These are phyloP conservation scores for Atractosteus spatula DNA, from an alignment of 2,113 vertebrate species.

Conservation along the genomic window DNA sequence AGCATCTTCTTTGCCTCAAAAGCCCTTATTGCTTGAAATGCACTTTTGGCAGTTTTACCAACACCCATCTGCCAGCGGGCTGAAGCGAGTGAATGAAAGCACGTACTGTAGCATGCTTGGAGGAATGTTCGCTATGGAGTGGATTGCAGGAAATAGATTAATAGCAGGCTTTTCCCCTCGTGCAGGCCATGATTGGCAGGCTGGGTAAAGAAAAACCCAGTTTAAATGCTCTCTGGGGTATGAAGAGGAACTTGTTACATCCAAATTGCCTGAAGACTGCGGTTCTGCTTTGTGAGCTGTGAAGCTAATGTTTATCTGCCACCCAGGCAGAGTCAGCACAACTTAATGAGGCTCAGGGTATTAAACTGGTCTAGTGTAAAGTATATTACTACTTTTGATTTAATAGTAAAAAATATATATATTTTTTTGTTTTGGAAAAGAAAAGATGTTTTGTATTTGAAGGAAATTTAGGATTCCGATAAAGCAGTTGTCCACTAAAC, in stretches of 20 bases:
- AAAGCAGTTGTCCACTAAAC: too few species aligned
- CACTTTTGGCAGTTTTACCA: conserved; percentile 1
- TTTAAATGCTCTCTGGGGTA: conserved; percentile 64
- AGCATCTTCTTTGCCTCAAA: not conserved
- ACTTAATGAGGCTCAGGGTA: conserved; percentile 55
- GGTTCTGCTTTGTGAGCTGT: conserved; percentile 76
- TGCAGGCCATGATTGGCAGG: conserved; percentile 51
- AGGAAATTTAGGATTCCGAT: too few species aligned
- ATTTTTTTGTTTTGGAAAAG: conserved; percentile 22
- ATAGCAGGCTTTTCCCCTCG: conserved; percentile 27
- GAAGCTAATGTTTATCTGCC: conserved; percentile 75
- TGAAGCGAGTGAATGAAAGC: conserved; percentile 1
- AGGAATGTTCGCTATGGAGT: conserved; percentile 5
- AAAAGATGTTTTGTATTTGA: too few species aligned
- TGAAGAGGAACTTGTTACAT: conserved; percentile 65
- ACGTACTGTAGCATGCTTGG: not conserved
- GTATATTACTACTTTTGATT: conserved; percentile 35
- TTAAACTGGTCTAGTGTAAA: conserved; percentile 45
- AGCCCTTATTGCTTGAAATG: not conserved
- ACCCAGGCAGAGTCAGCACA: conserved; percentile 56
- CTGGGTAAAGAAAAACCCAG: conserved; percentile 59
- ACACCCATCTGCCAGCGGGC: not conserved
- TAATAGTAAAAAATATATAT: conserved; percentile 37
- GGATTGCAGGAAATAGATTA: conserved; percentile 40
- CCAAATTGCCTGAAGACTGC: conserved; percentile 64